Percentiles rank a stretch among this genome's conserved stretches.
These are phyloP conservation scores for Callocephalon fimbriatum DNA, from an alignment of 2,113 vertebrate species.

Conservation along the genomic window DNA sequence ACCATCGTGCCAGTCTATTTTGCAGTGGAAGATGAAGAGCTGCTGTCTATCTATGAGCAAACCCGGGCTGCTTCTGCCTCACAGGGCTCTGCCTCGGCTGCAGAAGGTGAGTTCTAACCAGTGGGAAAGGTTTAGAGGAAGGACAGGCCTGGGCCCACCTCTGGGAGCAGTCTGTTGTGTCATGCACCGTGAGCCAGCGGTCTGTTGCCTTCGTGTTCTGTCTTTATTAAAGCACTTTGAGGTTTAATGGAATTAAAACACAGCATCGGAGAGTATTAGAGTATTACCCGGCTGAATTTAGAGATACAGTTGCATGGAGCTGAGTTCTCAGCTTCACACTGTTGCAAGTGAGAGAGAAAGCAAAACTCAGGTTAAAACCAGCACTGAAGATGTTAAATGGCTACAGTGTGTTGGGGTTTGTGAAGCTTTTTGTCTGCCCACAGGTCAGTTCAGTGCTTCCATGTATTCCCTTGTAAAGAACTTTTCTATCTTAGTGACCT, in stretches of 20 bases:
- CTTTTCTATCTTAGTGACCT: not conserved
- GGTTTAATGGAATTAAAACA: not conserved
- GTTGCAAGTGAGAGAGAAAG: not conserved
- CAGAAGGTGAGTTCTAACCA: constrained; percentile 84
- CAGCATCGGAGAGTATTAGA: not conserved
- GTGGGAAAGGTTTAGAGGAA: not conserved
- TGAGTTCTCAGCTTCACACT: not conserved
- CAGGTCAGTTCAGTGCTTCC: not conserved
- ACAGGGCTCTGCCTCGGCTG: constrained; percentile 90
- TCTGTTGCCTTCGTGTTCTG: not conserved
- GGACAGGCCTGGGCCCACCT: not conserved
- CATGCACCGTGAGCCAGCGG: not conserved
- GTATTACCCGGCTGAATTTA: not conserved
- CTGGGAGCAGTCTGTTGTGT: not conserved
- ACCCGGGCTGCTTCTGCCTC: constrained; percentile 91
- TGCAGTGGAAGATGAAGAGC: constrained; percentile 93
- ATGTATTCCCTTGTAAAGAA: not conserved
- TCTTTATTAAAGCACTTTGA: not conserved
- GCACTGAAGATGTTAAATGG: not conserved
- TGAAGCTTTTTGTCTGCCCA: not conserved
- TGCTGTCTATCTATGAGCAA: constrained; percentile 95
- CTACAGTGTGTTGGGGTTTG: not conserved
- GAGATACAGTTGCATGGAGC: not conserved
- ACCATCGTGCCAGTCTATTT: constrained; percentile 97
- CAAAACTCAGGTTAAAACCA: not conserved